These are phyloP conservation scores for Coboldia fuscipes DNA, from an alignment of 1,140 invertebrate genomes.

Conservation along the genomic window DNA sequence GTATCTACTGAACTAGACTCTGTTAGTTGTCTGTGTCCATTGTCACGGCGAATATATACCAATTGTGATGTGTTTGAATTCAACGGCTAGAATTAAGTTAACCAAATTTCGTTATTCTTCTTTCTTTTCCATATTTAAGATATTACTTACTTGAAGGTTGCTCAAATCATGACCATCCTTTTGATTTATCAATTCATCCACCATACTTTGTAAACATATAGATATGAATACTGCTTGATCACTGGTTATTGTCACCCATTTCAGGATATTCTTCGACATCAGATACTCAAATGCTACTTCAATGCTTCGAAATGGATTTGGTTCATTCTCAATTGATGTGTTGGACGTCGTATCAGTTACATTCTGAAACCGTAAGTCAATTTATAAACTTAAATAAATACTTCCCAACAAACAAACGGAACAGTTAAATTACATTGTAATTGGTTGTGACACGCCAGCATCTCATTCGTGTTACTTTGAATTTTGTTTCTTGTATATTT, in stretches of 20 bases:
- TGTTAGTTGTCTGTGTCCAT: slow-evolving; percentile 7
- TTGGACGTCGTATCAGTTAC: slow-evolving; percentile 2
- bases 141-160: slow-evolving; percentile 4
- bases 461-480: slow-evolving; percentile 85
- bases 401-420: not conserved
- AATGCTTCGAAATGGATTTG: slow-evolving; percentile 21
- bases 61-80: slow-evolving; percentile 14
- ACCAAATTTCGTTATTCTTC: no score
- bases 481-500: slow-evolving; percentile 50
- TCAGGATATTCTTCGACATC: slow-evolving; percentile 71
- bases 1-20: slow-evolving; percentile 7
- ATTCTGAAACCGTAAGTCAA: not conserved
- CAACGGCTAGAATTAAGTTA: no score
- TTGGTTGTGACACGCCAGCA: slow-evolving; percentile 90
- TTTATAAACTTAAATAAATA: not conserved
- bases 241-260: slow-evolving; percentile 81
- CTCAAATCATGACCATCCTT: slow-evolving; percentile 29
- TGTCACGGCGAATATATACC: slow-evolving; percentile 32
- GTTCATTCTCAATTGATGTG: slow-evolving; percentile 9
- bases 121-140: no score
- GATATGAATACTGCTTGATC: slow-evolving; percentile 88
- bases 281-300: slow-evolving; percentile 93
- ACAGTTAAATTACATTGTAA: slow-evolving; percentile 56
- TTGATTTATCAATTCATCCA: slow-evolving; percentile 78
- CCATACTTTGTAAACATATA: slow-evolving; percentile 82